Conservation (phyloP, 1,140 invertebrate species). For the Aphelenchoides besseyi region DNA sequence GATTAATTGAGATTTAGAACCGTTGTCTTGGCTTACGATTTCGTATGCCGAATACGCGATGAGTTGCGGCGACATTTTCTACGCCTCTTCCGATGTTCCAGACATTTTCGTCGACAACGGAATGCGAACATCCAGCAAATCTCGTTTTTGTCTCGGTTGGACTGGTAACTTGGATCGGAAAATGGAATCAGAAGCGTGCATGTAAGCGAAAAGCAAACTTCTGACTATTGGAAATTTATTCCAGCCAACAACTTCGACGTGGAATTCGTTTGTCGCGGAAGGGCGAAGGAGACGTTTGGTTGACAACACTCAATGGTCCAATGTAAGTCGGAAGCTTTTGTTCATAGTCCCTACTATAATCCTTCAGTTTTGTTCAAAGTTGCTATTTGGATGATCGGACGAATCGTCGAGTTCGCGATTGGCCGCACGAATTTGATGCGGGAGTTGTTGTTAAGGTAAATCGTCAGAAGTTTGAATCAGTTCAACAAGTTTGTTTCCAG, state of each 20-base stretch:
- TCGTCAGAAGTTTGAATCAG: not conserved
- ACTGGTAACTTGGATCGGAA: constrained; percentile 15
- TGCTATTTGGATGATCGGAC: constrained; percentile 39
- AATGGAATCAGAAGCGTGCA: not conserved
- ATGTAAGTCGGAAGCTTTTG: too few relatives aligned
- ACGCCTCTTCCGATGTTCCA: constrained; percentile 23
- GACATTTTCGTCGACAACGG: constrained; percentile 39
- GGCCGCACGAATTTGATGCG: constrained; percentile 33
- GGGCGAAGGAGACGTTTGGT: constrained; percentile 44
- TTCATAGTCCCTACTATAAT: constrained; percentile 9
- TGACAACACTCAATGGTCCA: constrained; percentile 26
- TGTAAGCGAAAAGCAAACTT: not conserved
- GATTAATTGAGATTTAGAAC: constrained; percentile 19
- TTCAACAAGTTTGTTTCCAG: constrained; percentile 4
- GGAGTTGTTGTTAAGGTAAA: constrained; percentile 32
- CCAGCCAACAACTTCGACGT: constrained; percentile 27
- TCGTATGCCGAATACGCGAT: constrained; percentile 36
- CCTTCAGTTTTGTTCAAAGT: constrained; percentile 41
- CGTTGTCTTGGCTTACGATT: constrained; percentile 29
- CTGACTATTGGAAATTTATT: constrained; percentile 13
- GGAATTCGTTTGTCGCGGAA: constrained; percentile 40
- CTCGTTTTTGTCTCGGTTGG: constrained; percentile 35
- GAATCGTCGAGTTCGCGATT: constrained; percentile 29
- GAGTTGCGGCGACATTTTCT: constrained; percentile 34
- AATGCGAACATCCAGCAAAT: constrained; percentile 18